Evolutionary conservation across 2,888 invertebrate species (phyloP).

Genomic region (Euzetes globulus): DNA sequence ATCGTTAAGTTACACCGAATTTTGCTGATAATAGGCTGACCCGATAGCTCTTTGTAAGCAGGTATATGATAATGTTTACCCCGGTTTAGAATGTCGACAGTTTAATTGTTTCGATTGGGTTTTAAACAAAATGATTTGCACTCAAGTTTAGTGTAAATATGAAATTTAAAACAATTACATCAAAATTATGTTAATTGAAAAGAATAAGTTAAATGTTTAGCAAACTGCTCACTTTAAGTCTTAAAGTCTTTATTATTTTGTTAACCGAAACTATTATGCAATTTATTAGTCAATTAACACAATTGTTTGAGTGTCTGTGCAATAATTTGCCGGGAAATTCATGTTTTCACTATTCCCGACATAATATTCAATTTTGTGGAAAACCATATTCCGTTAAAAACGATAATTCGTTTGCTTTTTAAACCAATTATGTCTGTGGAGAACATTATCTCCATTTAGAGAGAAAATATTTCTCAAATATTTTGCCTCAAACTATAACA

Average conservation of each 20-base stretch:
- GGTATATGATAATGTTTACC: too few species aligned
- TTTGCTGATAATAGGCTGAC: too few species aligned
- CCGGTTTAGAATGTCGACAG: too few species aligned
- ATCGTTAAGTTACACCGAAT: too few species aligned
- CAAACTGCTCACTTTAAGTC: not conserved
- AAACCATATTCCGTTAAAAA: not conserved
- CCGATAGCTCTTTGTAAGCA: too few species aligned
- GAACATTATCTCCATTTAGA: not conserved
- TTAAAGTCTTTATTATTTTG: not conserved
- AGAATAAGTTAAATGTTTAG: not conserved
- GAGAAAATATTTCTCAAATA: not conserved
- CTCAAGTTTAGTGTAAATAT: too few species aligned
- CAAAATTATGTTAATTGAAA: too few species aligned
- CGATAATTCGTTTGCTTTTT: not conserved
- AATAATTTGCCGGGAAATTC: not conserved
- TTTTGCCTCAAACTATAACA: not conserved
- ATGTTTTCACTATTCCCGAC: too few species aligned
- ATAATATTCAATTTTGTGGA: too few species aligned
- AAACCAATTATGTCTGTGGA: not conserved
- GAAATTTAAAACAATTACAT: too few species aligned
- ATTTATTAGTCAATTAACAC: conserved; percentile 11
- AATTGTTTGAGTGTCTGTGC: not conserved
- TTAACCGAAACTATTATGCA: not conserved
- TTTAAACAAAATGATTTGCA: too few species aligned
- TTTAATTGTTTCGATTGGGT: too few species aligned